Base-by-base conservation (phyloP, 2,888 invertebrate genomes). In the Scrobipalpa costella region DNA sequence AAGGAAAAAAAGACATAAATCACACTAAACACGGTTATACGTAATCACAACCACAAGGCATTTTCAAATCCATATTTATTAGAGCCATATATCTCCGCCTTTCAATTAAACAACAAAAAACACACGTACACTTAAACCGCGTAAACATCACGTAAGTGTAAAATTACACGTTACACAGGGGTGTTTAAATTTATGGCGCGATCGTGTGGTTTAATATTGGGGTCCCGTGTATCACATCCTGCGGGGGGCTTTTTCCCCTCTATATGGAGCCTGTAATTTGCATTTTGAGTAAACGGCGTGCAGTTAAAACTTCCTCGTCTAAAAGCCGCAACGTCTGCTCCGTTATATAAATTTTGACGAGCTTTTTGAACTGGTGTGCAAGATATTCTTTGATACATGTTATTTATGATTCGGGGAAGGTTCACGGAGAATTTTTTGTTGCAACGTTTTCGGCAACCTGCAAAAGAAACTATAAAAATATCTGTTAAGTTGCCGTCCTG, bases 171-270 rank as follows among this genome's bases (percentile, higher is more conserved):
- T 77, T 82, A 77, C 33, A 78, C 71, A 71, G 74, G 76, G 79
- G 79, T 78, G 79, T 80, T 81, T 69, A 79, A 86, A 88, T 88
- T 88, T 88, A 88, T 87, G 74, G 79, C 79, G 73, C 72, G 78
- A 85, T 86, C 84, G 84, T 86, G 88, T 79, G 86, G 87, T 86
- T 88, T 88, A 88, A 88, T 88, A 87, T 86, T 86, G 82, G 84
- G 86, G 84, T 81, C 77, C 82, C 81, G 79, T 84, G 84, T 86
- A 86, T 86, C 85, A 84, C 86, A 85, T 83, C 79, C 81, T 79
- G 80, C 70, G 81, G 79, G 80, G 80, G 76, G 79, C 80, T 78
- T 78, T 79, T 77, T 78, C 76, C 76, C 76, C 74, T 71, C 73
- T 80, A 75, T 84, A 85, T 83, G 80, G 79, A 85, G 80, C 84